Evolutionary conservation across 2,888 invertebrate genomes (phyloP), one percentile per base, ranked within the genome.

Genomic region (Oxyteleia sp.): DNA sequence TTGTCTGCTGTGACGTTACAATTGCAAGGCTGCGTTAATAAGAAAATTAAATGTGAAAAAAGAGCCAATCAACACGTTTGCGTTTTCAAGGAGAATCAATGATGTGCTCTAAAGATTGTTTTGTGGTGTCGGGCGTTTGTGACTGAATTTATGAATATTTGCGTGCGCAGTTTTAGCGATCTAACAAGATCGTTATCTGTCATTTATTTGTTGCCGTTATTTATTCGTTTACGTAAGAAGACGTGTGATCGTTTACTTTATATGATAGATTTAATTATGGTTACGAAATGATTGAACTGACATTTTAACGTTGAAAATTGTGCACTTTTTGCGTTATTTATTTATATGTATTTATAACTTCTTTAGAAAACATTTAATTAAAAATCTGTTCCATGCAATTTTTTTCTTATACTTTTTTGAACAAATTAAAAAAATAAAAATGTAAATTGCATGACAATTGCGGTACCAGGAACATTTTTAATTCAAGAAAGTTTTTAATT

Each of bases 11-110:
- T 49, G 64, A 74, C 63, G 63, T 49, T 66, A 47, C 55, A 41
- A 43, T 53, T 45, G 68, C 76, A 76, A 76, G 76, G 68, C 23
- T 68, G 35, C 68, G 76, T 61, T 61, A 76, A 61, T 57, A 76
- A 61, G 61, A 68, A 76, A 68, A 75, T 59, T 68, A 51, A 68
- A 68, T 32, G 66, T 51, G 35, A 59, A 76, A 32, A 49, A 59
- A 68, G 53, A 51, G 35, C 45, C 63, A 74, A 75, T 64, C 53
- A 26, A 16, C 43, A 18, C 26, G 57, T 63, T 75, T 57, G 75
- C 23, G 15, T 55, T 55, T 66, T 66, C 75, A 75, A 75, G 66
- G 66, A 64, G n/a, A 75, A 57, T 16, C 20, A 38, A 66, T 47
- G 38, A 18, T 38, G 35, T 13, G 64, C 18, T 49, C 15, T n/a